A percentile compares a stretch with the other conserved stretches of the same genome.
phyloP scores from a whole-genome alignment of 2,888 invertebrate genomes.

The Philopedon plagiatum region DNA sequence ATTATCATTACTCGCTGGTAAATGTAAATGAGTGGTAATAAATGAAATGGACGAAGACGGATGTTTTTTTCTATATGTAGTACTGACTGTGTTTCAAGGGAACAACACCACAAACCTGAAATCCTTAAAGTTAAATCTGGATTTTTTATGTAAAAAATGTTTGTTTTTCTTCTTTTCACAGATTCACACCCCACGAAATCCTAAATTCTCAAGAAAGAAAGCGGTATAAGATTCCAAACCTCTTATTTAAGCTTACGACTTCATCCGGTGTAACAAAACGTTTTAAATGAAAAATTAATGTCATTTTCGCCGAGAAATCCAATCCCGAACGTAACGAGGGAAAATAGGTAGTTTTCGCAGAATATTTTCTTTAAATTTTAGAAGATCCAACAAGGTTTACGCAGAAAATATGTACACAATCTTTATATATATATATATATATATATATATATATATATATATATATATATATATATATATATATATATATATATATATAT shows the following conservation, averaged over 20 bases:
- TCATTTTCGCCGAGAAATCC: conserved; percentile 18
- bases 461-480: too few species aligned
- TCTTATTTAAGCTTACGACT: conserved; percentile 20
- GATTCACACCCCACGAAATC: neutral
- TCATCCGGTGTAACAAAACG: conserved; percentile 20
- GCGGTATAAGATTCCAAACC: conserved; percentile 2
- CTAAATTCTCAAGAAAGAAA: conserved; percentile 3
- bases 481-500: too few species aligned
- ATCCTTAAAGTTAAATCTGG: too few species aligned
- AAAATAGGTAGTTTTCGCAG: conserved; percentile 14
- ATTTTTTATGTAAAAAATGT: too few species aligned
- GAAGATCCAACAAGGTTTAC: neutral
- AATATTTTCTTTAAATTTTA: neutral
- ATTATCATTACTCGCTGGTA: neutral
- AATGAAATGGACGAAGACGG: too few species aligned
- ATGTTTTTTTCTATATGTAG: too few species aligned
- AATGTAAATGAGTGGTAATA: neutral
- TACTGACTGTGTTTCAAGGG: too few species aligned
- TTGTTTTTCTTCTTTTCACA: neutral
- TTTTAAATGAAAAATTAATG: conserved; percentile 34
- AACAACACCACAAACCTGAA: too few species aligned
- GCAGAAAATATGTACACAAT: too few species aligned
- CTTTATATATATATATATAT: too few species aligned
- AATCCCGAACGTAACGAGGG: neutral
- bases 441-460: too few species aligned